Conservation (phyloP, 1,140 invertebrate genomes). For the Cotesia typhae region DNA sequence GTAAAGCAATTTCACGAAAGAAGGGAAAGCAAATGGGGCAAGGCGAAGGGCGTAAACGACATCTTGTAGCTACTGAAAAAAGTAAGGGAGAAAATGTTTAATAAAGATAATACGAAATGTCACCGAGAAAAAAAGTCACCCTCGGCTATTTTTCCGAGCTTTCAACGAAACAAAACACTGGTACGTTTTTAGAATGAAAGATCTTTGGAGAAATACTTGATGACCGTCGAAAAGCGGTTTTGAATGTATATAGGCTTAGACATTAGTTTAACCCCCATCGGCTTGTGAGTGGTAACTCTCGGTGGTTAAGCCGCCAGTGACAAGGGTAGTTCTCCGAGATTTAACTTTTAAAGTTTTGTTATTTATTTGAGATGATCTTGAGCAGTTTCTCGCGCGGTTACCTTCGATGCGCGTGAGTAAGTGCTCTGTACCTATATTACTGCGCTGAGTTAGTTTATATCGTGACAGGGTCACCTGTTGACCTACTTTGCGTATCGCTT, state of each 20-base stretch:
- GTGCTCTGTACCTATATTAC: slow-evolving; percentile 27
- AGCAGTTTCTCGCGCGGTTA: slow-evolving; percentile 9
- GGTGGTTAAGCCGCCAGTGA: no score
- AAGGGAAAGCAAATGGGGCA: slow-evolving; percentile 5
- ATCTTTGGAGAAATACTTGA: no score
- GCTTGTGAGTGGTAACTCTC: no score
- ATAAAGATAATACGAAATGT: slow-evolving; percentile 26
- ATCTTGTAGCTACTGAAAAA: neutral
- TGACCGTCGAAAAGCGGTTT: no score
- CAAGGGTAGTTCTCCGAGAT: no score
- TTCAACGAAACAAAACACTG: no score
- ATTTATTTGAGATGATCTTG: neutral
- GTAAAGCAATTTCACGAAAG: slow-evolving; percentile 12
- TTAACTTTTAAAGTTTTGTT: neutral
- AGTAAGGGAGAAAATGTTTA: slow-evolving; percentile 23
- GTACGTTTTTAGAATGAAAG: no score
- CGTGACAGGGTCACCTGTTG: slow-evolving; percentile 54
- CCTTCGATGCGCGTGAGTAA: slow-evolving; percentile 28
- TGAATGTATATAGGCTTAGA: no score
- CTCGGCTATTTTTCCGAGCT: no score
- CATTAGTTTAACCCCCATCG: no score
- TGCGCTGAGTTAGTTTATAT: slow-evolving; percentile 36
- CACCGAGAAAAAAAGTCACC: no score
- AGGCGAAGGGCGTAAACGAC: slow-evolving; percentile 13
- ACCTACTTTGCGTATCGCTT: slow-evolving; percentile 52